These are phyloP conservation scores for Brachyistius frenatus DNA, from an alignment of 2,113 vertebrate genomes.

Conservation along the genomic window DNA sequence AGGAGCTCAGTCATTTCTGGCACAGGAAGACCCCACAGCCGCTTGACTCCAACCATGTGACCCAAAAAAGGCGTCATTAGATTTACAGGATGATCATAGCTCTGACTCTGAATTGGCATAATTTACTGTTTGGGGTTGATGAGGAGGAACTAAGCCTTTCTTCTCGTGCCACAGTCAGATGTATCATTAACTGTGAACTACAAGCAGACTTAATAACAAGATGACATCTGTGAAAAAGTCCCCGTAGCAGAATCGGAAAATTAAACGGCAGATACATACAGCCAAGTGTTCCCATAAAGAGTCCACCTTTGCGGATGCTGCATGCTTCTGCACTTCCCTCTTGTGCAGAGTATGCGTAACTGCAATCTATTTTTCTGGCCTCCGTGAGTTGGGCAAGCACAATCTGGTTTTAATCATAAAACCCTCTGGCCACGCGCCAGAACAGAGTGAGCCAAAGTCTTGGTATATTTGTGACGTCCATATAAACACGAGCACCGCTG, in stretches of 20 bases:
- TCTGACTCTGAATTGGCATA: constrained; percentile 54
- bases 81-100: constrained; percentile 67
- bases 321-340: constrained; percentile 75
- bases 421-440: constrained; percentile 72
- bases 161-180: constrained; percentile 41
- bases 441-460: constrained; percentile 72
- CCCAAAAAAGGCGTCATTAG: constrained; percentile 49
- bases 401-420: constrained; percentile 87
- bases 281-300: constrained; percentile 13
- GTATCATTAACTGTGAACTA: constrained; percentile 44
- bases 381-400: constrained; percentile 67
- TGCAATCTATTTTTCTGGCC: constrained; percentile 79
- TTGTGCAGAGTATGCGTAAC: constrained; percentile 81
- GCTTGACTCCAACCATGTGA: constrained; percentile 64
- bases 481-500: constrained; percentile 67
- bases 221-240: constrained; percentile 46
- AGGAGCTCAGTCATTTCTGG: constrained; percentile 60
- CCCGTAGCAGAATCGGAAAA: constrained; percentile 19
- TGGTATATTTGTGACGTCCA: constrained; percentile 74
- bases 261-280: constrained; percentile 23
- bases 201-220: constrained; percentile 48
- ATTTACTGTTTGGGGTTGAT: constrained; percentile 47
- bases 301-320: constrained; percentile 51
- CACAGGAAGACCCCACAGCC: constrained; percentile 51
- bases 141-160: constrained; percentile 36